Percentiles rank a stretch among this genome's conserved stretches.
These are phyloP conservation scores for Brachymystax lenok DNA, from an alignment of 2,797 vertebrate species.

Conservation along the genomic window DNA sequence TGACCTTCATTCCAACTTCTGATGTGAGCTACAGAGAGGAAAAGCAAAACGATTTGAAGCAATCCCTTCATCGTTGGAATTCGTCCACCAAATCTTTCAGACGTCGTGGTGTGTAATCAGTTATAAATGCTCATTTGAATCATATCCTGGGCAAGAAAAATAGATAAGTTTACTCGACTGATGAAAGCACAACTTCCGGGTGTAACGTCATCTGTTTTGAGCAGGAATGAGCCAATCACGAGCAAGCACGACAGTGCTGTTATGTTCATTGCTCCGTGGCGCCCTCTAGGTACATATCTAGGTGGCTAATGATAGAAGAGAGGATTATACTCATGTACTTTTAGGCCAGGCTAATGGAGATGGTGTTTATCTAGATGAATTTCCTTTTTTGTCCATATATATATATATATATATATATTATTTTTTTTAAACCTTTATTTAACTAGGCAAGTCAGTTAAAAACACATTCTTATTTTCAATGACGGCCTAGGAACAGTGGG, in stretches of 20 bases:
- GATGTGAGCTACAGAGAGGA: slow-evolving; percentile 29
- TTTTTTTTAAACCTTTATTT: no score
- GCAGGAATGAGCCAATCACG: slow-evolving; percentile 4
- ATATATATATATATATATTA: no score
- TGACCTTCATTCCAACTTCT: slow-evolving; percentile 60
- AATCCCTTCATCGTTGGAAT: slow-evolving; percentile 14
- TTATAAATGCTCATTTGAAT: not conserved
- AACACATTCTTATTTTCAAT: no score
- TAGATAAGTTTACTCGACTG: not conserved
- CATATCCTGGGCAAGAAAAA: not conserved
- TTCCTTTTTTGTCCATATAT: no score
- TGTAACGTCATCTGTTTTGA: not conserved
- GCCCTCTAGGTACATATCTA: not conserved
- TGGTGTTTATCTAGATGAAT: no score
- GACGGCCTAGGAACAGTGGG: no score
- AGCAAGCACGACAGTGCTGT: not conserved
- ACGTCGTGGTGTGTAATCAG: not conserved
- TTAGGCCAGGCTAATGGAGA: no score
- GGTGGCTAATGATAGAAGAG: not conserved
- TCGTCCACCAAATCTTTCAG: not conserved
- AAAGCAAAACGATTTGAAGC: slow-evolving; percentile 2
- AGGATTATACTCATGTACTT: not conserved
- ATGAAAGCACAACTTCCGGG: slow-evolving; percentile 8
- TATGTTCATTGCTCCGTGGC: not conserved
- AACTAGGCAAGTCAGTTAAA: no score